phyloP scores from a whole-genome alignment of 2,113 vertebrate genomes.

The Spea multiplicata region DNA sequence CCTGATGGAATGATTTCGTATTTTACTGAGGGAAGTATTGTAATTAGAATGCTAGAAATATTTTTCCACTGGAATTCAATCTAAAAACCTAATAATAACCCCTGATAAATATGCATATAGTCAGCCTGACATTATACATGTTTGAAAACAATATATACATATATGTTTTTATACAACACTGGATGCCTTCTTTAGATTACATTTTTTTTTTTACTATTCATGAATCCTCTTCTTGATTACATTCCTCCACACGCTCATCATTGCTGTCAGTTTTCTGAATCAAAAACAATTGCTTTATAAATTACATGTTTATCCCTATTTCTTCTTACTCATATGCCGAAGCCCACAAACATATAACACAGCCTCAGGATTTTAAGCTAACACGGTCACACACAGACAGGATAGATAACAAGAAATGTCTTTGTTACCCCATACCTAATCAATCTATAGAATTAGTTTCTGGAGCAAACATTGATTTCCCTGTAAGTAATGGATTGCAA shows the following conservation, averaged over 20 bases:
- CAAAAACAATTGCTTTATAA: conserved; percentile 7
- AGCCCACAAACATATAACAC: conserved; percentile 15
- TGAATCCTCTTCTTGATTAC: background rate
- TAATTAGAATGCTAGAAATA: too few species aligned
- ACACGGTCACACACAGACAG: conserved; percentile 1
- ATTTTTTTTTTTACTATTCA: background rate
- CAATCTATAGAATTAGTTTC: conserved; percentile 29
- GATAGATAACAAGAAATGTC: conserved; percentile 37
- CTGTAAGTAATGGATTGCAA: conserved; percentile 7
- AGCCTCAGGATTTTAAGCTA: background rate
- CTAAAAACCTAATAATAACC: too few species aligned
- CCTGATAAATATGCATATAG: too few species aligned
- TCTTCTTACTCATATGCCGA: background rate
- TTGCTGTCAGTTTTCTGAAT: conserved; percentile 6
- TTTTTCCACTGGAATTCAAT: too few species aligned
- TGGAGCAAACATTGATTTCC: background rate
- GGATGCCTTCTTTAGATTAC: too few species aligned
- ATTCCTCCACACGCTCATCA: background rate
- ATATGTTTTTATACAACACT: too few species aligned
- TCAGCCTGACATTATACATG: too few species aligned
- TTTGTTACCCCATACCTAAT: conserved; percentile 30
- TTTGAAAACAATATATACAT: too few species aligned
- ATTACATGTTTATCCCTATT: conserved; percentile 5
- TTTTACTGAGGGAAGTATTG: too few species aligned
- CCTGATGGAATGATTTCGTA: too few species aligned